These are phyloP conservation scores for Teleopsis dalmanni DNA, from an alignment of 1,140 invertebrate genomes.

Conservation along the genomic window DNA sequence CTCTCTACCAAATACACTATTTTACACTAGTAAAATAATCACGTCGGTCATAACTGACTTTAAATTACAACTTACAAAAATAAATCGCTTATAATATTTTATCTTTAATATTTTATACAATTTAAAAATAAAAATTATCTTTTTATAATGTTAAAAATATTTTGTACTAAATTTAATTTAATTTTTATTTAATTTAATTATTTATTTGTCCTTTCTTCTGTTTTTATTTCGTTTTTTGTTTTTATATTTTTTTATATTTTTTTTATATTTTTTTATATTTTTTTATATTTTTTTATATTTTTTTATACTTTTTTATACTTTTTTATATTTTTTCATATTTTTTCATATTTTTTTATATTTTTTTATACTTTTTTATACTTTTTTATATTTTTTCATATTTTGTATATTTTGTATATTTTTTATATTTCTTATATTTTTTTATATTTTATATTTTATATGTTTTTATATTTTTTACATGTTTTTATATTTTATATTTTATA, in stretches of 20 bases:
- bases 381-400: not conserved
- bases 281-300: not conserved
- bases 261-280: not conserved
- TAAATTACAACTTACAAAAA: too few species aligned
- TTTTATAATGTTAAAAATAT: too few species aligned
- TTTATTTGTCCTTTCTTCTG: not conserved
- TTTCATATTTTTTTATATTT: not conserved
- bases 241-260: constrained; percentile 2
- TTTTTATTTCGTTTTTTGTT: not conserved
- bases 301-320: not conserved
- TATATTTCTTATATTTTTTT: not conserved
- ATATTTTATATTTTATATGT: too few species aligned
- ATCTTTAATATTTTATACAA: too few species aligned
- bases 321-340: not conserved
- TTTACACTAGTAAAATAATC: too few species aligned
- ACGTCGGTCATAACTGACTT: too few species aligned
- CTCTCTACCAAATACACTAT: too few species aligned
- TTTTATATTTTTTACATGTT: not conserved
- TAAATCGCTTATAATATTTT: too few species aligned
- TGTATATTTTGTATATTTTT: not conserved
- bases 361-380: not conserved
- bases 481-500: not conserved
- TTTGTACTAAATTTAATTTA: too few species aligned
- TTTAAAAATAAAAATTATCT: too few species aligned
- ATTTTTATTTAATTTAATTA: too few species aligned